phyloP scores from a whole-genome alignment of 2,888 invertebrate species.

The Pardosa pseudoannulata region DNA sequence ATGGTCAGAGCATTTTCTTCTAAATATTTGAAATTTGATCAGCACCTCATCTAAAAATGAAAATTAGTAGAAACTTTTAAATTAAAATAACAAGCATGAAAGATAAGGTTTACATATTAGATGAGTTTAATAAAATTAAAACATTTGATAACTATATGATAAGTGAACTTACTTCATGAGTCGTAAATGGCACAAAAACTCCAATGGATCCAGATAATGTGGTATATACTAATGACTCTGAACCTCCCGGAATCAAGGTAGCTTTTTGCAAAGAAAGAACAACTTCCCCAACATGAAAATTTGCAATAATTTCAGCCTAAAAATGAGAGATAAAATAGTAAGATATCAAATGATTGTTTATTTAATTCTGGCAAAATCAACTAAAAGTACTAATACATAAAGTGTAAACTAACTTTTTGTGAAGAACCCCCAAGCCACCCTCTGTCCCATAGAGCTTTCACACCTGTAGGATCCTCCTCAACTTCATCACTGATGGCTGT shows the following conservation, averaged over 20 bases:
- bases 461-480: conserved; percentile 99
- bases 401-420: conserved; percentile 86
- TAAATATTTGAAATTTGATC: too few species aligned
- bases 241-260: conserved; percentile 97
- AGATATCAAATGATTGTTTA: background rate
- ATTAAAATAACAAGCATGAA: background rate
- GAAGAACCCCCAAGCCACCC: conserved; percentile 96
- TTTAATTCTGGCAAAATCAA: background rate
- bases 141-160: too few species aligned
- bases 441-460: conserved; percentile 94
- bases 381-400: background rate
- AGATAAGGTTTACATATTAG: too few species aligned
- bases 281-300: conserved; percentile 97
- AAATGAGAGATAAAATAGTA: conserved; percentile 57
- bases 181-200: conserved; percentile 94
- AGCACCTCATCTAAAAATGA: too few species aligned
- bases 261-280: conserved; percentile 97
- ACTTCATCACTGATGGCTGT: conserved; percentile 96
- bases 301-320: conserved; percentile 87
- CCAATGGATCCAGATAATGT: conserved; percentile 95
- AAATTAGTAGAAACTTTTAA: background rate
- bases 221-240: conserved; percentile 96
- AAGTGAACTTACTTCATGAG: conserved; percentile 82
- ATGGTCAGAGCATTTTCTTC: too few species aligned
- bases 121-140: too few species aligned